A percentile compares a stretch with the other conserved stretches of the same genome.
Conservation (phyloP, 2,888 invertebrate species). For the Cordilura impudica region DNA sequence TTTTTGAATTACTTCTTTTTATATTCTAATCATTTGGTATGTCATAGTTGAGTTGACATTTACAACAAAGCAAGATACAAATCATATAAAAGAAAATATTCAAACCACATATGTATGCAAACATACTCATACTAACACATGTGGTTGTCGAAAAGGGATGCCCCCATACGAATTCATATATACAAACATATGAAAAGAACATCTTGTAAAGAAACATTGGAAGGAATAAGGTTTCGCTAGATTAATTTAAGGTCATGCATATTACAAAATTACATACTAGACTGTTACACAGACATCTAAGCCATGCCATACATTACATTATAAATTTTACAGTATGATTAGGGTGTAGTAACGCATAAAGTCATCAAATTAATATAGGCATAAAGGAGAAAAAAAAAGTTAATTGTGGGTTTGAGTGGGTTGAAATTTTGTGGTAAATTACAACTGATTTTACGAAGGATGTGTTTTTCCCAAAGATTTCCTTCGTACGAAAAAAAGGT, state of each 20-base stretch:
- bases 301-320: neutral
- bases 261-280: conserved; percentile 64
- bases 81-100: conserved; percentile 36
- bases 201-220: conserved; percentile 27
- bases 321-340: conserved; percentile 22
- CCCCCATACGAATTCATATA: no score
- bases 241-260: conserved; percentile 75
- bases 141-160: conserved; percentile 49
- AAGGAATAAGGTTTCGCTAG: conserved; percentile 72
- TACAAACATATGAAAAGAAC: neutral
- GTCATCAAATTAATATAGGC: conserved; percentile 44
- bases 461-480: conserved; percentile 32
- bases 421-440: conserved; percentile 52
- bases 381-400: no score
- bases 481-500: conserved; percentile 2
- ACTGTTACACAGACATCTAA: neutral
- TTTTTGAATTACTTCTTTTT: conserved; percentile 54
- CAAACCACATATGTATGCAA: conserved; percentile 51
- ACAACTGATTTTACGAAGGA: conserved; percentile 37
- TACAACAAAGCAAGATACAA: conserved; percentile 65
- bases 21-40: conserved; percentile 72
- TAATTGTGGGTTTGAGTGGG: conserved; percentile 53
- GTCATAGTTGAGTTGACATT: conserved; percentile 70
- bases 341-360: conserved; percentile 56
- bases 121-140: conserved; percentile 21